phyloP scores from a whole-genome alignment of 2,113 vertebrate species.

The Danio rerio region DNA sequence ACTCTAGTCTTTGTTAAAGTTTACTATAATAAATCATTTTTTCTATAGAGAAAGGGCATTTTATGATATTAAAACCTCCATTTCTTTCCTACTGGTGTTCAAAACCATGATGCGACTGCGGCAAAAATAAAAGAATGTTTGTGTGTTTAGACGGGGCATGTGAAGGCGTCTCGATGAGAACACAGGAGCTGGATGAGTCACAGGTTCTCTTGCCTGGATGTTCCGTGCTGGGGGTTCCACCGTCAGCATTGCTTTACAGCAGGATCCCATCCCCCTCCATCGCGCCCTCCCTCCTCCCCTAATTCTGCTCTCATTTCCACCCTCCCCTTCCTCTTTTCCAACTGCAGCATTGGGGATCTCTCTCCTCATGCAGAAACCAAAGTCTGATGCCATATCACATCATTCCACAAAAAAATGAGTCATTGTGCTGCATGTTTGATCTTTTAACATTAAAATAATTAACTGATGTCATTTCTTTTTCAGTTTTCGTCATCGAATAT shows the following conservation, averaged over 20 bases:
- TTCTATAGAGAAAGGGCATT: no score
- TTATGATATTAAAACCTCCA: not conserved
- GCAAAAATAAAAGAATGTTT: not conserved
- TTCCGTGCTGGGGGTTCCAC: conserved; percentile 58
- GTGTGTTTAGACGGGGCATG: conserved; percentile 7
- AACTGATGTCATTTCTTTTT: no score
- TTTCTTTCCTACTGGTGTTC: not conserved
- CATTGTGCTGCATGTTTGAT: not conserved
- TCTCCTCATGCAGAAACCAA: conserved; percentile 36
- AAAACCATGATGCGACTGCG: not conserved
- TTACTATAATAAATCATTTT: no score
- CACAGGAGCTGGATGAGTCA: conserved; percentile 56
- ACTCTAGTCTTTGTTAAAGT: no score
- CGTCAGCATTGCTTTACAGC: conserved; percentile 43
- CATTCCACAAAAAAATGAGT: conserved; percentile 20
- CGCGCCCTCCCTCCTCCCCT: not conserved
- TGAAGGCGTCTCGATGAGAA: conserved; percentile 12
- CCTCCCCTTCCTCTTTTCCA: conserved; percentile 18
- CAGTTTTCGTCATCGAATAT: no score
- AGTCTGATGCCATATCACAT: conserved; percentile 27
- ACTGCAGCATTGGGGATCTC: conserved; percentile 53
- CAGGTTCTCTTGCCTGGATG: conserved; percentile 44
- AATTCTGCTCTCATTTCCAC: conserved; percentile 20
- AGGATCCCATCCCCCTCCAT: conserved; percentile 40
- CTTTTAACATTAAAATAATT: not conserved